Percentiles rank a stretch among this genome's conserved stretches.
Evolutionary conservation across 1,140 invertebrate genomes (phyloP).

Genomic region (Bombus ignitus): DNA sequence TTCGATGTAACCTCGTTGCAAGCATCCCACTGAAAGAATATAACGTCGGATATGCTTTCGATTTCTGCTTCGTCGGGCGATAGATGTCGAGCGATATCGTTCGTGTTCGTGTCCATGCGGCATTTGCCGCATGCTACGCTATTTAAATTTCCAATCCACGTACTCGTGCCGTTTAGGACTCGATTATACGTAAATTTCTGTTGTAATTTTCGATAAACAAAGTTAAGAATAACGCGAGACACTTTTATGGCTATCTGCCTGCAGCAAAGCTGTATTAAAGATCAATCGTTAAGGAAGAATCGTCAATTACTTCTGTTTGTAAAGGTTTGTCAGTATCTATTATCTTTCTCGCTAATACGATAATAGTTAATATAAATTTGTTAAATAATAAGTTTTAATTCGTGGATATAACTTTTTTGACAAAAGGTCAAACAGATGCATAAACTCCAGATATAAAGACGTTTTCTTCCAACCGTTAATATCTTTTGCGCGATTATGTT

Average conservation of each 20-base stretch:
- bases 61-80: conserved; percentile 13
- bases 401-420: fast-evolving
- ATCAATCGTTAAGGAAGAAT: too few species aligned
- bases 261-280: too few species aligned
- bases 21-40: not conserved
- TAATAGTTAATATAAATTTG: not conserved
- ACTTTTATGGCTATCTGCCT: not conserved
- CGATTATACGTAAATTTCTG: not conserved
- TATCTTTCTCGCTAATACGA: too few species aligned
- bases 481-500: not conserved
- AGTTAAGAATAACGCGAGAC: too few species aligned
- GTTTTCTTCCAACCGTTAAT: not conserved
- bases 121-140: too few species aligned
- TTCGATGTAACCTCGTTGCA: conserved; percentile 17
- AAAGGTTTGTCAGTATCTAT: too few species aligned
- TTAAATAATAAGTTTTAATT: too few species aligned
- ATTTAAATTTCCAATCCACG: not conserved
- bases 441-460: too few species aligned
- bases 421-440: too few species aligned
- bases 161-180: not conserved
- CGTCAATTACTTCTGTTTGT: too few species aligned
- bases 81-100: not conserved
- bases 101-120: not conserved
- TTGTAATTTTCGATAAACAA: not conserved
- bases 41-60: conserved; percentile 15